phyloP scores from a whole-genome alignment of 2,888 invertebrate genomes.

The Trisateles emortualis region DNA sequence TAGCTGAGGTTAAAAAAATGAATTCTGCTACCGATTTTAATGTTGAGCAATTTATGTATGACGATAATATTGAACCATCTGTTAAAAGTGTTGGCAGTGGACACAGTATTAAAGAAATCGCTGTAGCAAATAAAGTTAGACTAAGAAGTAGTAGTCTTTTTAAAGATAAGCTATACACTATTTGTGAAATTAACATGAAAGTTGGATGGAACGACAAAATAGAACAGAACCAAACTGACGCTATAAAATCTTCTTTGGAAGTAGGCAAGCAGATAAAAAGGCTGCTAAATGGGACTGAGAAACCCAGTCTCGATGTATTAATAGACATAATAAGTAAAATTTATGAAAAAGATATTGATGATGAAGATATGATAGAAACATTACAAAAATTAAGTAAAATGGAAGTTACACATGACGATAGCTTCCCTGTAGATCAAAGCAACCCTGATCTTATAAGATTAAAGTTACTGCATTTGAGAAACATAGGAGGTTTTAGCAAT shows the following conservation, averaged over 20 bases:
- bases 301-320: conserved; percentile 58
- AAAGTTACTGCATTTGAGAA: conserved; percentile 72
- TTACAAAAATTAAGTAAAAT: conserved; percentile 61
- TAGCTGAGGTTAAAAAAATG: conserved; percentile 59
- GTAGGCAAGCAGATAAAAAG: conserved; percentile 62
- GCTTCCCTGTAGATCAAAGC: conserved; percentile 59
- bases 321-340: conserved; percentile 64
- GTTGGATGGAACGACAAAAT: conserved; percentile 71
- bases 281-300: conserved; percentile 63
- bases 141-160: conserved; percentile 75
- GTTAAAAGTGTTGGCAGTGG: conserved; percentile 69
- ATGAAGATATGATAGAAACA: conserved; percentile 59
- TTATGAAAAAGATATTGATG: conserved; percentile 64
- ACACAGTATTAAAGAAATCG: conserved; percentile 74
- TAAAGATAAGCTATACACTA: conserved; percentile 64
- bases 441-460: conserved; percentile 63
- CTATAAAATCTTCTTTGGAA: conserved; percentile 60
- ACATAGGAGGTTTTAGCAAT: conserved; percentile 66
- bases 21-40: conserved; percentile 46
- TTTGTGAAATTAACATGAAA: conserved; percentile 63
- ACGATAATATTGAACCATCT: conserved; percentile 58
- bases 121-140: conserved; percentile 66
- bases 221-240: conserved; percentile 56
- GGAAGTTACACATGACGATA: conserved; percentile 46
- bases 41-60: conserved; percentile 53